A percentile compares a stretch with the other conserved stretches of the same genome.
Evolutionary conservation across 1,140 invertebrate genomes (phyloP).

Genomic region (Nasonia giraulti): DNA sequence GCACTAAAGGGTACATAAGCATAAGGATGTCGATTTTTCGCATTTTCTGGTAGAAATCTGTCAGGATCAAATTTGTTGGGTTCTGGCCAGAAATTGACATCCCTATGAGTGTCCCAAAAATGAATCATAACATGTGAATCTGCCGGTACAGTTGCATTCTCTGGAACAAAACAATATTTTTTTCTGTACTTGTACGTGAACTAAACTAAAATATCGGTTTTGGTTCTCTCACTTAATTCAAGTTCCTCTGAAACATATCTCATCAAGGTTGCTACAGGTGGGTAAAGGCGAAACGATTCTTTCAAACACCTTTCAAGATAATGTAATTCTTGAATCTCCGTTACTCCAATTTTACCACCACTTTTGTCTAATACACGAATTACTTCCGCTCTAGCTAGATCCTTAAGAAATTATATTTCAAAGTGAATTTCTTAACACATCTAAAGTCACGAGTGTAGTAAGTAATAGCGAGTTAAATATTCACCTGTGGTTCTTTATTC

Average conservation of each 20-base stretch:
- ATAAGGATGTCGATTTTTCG: constrained; percentile 71
- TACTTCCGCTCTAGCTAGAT: constrained; percentile 51
- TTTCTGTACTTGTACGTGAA: neutral
- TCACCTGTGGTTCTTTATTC: constrained; percentile 56
- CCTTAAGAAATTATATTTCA: neutral
- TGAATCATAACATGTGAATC: constrained; percentile 70
- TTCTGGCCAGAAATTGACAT: constrained; percentile 80
- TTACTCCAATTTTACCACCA: constrained; percentile 41
- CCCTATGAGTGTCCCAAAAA: constrained; percentile 78
- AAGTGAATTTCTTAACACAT: too few relatives aligned
- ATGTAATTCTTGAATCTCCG: constrained; percentile 47
- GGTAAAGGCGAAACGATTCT: constrained; percentile 77
- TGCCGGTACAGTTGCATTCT: constrained; percentile 60
- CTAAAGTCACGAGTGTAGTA: too few relatives aligned
- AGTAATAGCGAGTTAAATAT: too few relatives aligned
- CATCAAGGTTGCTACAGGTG: constrained; percentile 76
- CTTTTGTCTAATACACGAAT: constrained; percentile 37
- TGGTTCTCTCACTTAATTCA: constrained; percentile 51
- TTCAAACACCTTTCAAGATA: constrained; percentile 79
- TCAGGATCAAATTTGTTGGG: constrained; percentile 84
- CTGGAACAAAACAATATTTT: constrained; percentile 43
- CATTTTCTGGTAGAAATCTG: constrained; percentile 78
- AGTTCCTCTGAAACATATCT: constrained; percentile 71
- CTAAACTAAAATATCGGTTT: neutral
- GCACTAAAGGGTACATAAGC: constrained; percentile 80